phyloP scores from a whole-genome alignment of 2,113 vertebrate species.

The Empidonax alnorum region DNA sequence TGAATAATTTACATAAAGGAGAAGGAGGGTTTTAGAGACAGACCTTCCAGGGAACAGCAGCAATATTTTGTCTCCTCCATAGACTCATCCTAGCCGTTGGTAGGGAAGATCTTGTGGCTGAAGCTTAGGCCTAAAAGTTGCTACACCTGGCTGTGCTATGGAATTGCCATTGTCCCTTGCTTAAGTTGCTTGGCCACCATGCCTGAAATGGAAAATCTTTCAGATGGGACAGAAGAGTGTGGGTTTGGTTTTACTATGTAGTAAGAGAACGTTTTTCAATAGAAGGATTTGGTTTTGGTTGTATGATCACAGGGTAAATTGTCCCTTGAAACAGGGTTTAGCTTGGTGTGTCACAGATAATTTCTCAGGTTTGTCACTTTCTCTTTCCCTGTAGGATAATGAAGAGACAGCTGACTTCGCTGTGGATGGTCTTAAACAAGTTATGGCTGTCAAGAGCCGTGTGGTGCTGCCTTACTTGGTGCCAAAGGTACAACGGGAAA shows the following conservation, averaged over 20 bases:
- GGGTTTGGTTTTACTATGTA: neutral
- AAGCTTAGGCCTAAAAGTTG: neutral
- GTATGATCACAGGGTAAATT: neutral
- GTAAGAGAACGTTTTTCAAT: neutral
- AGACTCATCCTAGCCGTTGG: neutral
- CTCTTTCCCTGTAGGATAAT: constrained; percentile 79
- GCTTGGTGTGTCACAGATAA: neutral
- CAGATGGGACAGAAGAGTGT: neutral
- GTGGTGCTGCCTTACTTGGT: constrained; percentile 97
- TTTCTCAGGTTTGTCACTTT: neutral
- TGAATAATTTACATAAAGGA: neutral
- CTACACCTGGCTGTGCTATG: neutral
- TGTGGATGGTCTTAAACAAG: constrained; percentile 96
- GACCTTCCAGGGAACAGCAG: neutral
- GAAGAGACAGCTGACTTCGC: constrained; percentile 90
- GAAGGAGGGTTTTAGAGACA: neutral
- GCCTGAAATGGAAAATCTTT: neutral
- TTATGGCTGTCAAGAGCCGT: constrained; percentile 98
- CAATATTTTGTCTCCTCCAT: neutral
- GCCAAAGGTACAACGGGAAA: constrained; percentile 84
- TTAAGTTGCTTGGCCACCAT: neutral
- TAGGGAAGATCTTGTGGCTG: neutral
- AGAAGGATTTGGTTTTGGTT: neutral
- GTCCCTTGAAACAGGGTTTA: neutral
- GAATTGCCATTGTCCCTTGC: neutral